These are phyloP conservation scores for Sarcophaga carnaria DNA, from an alignment of 2,888 invertebrate genomes.

Conservation along the genomic window DNA sequence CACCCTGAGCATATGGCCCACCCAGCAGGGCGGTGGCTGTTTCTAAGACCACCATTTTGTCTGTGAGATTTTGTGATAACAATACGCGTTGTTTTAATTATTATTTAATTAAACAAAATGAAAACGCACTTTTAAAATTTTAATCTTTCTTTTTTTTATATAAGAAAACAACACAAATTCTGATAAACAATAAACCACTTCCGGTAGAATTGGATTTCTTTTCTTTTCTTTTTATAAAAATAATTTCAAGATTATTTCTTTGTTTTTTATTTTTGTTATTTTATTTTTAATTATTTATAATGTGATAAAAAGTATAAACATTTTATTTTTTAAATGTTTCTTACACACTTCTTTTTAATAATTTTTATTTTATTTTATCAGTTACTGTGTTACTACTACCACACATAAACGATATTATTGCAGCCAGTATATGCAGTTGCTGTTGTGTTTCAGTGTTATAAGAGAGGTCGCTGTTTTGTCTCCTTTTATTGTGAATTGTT, in stretches of 20 bases:
- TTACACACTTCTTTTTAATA: constrained; percentile 8
- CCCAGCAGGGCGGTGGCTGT: constrained; percentile 89
- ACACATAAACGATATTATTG: not conserved
- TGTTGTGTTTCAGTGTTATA: no score
- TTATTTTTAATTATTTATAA: constrained; percentile 25
- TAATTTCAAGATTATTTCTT: constrained; percentile 1
- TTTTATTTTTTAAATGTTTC: not conserved
- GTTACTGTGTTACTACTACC: constrained; percentile 20
- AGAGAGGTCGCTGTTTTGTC: not conserved
- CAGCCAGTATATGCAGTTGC: not conserved
- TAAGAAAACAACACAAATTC: constrained; percentile 3
- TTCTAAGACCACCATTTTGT: constrained; percentile 88
- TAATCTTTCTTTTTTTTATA: not conserved
- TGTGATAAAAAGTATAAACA: constrained; percentile 50
- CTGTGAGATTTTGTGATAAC: constrained; percentile 1
- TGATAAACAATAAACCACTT: constrained; percentile 31
- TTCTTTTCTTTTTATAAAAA: constrained; percentile 25
- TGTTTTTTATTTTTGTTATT: not conserved
- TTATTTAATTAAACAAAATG: not conserved
- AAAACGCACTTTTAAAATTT: not conserved
- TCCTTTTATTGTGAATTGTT: constrained; percentile 50
- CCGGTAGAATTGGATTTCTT: constrained; percentile 18
- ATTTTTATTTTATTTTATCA: constrained; percentile 29
- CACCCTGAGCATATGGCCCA: constrained; percentile 90
- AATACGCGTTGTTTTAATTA: not conserved